Evolutionary conservation across 2,797 vertebrate genomes (phyloP), one percentile per base, ranked within the genome.

Genomic region (Muscicapa comitata): DNA sequence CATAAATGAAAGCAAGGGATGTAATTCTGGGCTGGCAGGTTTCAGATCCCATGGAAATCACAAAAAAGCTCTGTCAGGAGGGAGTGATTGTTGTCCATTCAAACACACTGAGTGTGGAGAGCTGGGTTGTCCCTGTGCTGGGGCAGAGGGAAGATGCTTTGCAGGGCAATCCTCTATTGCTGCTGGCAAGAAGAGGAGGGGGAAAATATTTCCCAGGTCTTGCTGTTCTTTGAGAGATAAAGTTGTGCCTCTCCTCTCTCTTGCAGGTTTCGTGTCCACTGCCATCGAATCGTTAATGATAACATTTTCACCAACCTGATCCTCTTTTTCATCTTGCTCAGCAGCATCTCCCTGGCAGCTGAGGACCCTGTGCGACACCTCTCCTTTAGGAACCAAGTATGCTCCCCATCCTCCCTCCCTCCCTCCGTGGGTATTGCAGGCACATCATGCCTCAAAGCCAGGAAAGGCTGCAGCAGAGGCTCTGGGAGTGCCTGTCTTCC

Each of bases 281-380:
- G 99, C 97, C 99, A 99, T 96, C 99, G 98, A 94, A 99, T 99
- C 24, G 99, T 99, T 96, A 99, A 99, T 20, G 99, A 99, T 98
- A 99, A 99, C 85, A 98, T 99, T 98, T 99, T 99, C 98, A 99
- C 99, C 98, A 99, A 99, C 98, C 98, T 99, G 97, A 99, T 99
- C 98, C 99, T 99, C 50, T 99, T 99, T 98, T 99, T 99, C 98
- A 99, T 99, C 97, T 98, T 99, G 98, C 99, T 99, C 97, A 99
- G 99, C 98, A 99, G 99, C 98, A 99, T 99, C 96, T 99, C 99
- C 77, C 97, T 99, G 97, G 99, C 99, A 55, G 99, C 99, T 9
- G 99, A 99, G 96, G 99, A 99, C 94, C 99, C 99, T 0, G 99
- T 99, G 77, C 97, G 98, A 88, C 99, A 99, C 67, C 98, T 98